Base-by-base conservation (phyloP, 37 sponge, comb jelly and placozoan species). In the Eunapius fragilis region DNA sequence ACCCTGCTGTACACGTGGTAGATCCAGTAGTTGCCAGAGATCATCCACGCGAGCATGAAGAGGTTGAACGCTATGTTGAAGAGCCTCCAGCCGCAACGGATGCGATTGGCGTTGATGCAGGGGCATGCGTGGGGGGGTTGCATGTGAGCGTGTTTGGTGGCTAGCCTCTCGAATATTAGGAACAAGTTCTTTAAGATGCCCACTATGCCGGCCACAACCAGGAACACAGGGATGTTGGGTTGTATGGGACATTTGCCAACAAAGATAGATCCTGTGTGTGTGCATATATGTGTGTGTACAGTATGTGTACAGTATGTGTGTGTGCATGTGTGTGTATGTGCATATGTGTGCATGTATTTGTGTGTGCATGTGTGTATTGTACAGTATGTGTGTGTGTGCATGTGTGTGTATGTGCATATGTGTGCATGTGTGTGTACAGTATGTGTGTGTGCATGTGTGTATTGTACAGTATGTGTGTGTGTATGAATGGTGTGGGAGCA, bases 1-100 rank as follows among this genome's bases (percentile, higher is more conserved):
- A 92, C 80, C 48, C 84, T 72, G 12, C n/a, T 58, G 70, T 92
- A 92, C 31, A 70, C 74, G 41, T 74, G 80, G 74, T 84, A 92
- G 19, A 92, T 48, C 88, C 88, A 92, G 77, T 88, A 92, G 72
- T 88, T 92, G 7, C 92, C 88, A 0, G 85, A 78, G 28, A 92
- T 76, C 19, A 85, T 45, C 85, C 88, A 92, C 0, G 50, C 92
- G 30, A 92, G 70, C 80, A 88, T 38, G 73, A 92, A 79, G 31
- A 92, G 36, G 76, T 87, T 87, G 72, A 88, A 92, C 25, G 88
- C 25, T 32, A 85, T 67, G 48, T 88, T 88, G 37, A 81, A 34
- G 10, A 69, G 25, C 17, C 78, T 84, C 92, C 92, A 92, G 25
- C 25, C 19, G 33, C 31, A 31, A 22, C 73, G 25, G 3, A 34